Evolutionary conservation across 2,797 vertebrate species (phyloP), one percentile per base, ranked within the genome.

Genomic region (Enteromius viviparus): DNA sequence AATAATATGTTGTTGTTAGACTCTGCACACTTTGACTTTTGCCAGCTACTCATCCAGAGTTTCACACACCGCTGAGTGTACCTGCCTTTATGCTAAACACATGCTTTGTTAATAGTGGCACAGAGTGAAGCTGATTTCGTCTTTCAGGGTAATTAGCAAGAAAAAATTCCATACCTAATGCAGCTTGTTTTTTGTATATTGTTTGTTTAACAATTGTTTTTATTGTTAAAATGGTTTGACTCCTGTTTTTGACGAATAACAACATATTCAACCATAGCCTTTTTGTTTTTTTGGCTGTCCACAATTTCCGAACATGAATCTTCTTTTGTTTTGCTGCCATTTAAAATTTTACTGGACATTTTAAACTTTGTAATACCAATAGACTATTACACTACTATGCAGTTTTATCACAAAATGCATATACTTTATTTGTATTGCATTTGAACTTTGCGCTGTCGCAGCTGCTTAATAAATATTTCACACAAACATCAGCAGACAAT

Each of bases 71-170:
- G 17, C 37, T 80, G 69, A 75, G 71, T 76, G 3, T 82, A 82
- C 60, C 80, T 82, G 34, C 15, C n/a, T 45, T 55, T 82, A n/a
- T 76, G 71, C 0, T 66, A 29, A 68, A 55, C 60, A 65, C 80
- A 78, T 78, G 60, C 29, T 76, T 4, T 66, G 76, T 68, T 45
- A 76, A 82, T 68, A 17, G 64, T n/a, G n/a, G 34, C 6, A 14
- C 32, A 3, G 10, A 58, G 60, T 6, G 21, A 53, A 64, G 23
- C 5, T 6, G 19, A 66, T 51, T 29, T 29, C 66, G 47, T 81
- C 29, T 82, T 23, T 66, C 17, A 55, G 34, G 37, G 66, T 69
- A 32, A 75, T 75, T 3, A 62, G 40, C 2, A 34, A 58, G 40
- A 79, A 47, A 51, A 65, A 0, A 0, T 51, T 47, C 15, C 64